These are phyloP conservation scores for Sebastolobus alascanus DNA, from an alignment of 2,797 vertebrate species.

Conservation along the genomic window DNA sequence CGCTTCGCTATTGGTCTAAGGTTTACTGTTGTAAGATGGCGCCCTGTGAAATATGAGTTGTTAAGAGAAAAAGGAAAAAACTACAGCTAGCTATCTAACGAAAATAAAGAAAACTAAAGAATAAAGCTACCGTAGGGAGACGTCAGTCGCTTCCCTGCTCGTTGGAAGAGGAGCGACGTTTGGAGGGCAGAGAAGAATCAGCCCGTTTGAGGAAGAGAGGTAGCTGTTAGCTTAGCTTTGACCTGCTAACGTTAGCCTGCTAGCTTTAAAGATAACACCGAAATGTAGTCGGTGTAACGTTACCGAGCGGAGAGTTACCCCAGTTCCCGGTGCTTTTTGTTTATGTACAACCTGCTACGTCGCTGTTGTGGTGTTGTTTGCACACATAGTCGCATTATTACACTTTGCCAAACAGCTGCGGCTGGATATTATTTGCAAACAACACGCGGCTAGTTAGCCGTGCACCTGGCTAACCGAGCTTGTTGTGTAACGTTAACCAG, in stretches of 20 bases:
- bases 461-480: conserved; percentile 65
- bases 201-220: conserved; percentile 74
- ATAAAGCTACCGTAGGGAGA: neutral
- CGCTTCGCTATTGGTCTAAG: conserved; percentile 87
- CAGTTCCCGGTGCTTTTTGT: accelerated
- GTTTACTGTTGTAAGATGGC: conserved; percentile 95
- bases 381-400: neutral
- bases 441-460: conserved; percentile 75
- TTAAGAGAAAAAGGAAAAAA: conserved; percentile 78
- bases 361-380: neutral
- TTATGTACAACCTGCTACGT: accelerated
- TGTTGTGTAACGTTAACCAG: conserved; percentile 60
- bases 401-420: neutral
- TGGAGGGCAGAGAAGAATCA: conserved; percentile 47
- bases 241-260: conserved; percentile 66
- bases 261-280: conserved; percentile 60
- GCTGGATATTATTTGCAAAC: conserved; percentile 46
- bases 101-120: conserved; percentile 33
- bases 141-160: neutral
- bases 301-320: neutral
- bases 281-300: conserved; percentile 28
- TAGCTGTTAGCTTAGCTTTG: conserved; percentile 63
- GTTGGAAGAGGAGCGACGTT: conserved; percentile 35
- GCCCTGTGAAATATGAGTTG: conserved; percentile 92
- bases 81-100: conserved; percentile 44